phyloP scores from a whole-genome alignment of 2,797 vertebrate genomes.

The Microcaecilia unicolor region DNA sequence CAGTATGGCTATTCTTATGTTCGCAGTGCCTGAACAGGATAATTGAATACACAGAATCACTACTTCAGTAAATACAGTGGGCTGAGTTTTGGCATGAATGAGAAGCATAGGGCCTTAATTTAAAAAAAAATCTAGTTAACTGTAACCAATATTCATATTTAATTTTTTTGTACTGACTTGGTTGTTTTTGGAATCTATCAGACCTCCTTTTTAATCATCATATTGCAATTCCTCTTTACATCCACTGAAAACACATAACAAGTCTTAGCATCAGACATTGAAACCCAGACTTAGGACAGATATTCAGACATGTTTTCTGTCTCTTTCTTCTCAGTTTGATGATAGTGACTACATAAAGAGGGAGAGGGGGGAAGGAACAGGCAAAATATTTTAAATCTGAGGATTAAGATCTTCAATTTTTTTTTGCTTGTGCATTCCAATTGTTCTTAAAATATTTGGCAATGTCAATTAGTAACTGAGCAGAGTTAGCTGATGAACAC shows the following conservation, averaged over 20 bases:
- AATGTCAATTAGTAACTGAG: slow-evolving; percentile 99
- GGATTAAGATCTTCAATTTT: slow-evolving; percentile 93
- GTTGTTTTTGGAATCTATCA: slow-evolving; percentile 42
- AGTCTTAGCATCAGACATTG: slow-evolving; percentile 67
- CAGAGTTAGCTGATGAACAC: slow-evolving; percentile 99
- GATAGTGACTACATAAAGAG: slow-evolving; percentile 58
- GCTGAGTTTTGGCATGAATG: slow-evolving; percentile 59
- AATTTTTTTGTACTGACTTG: slow-evolving; percentile 37
- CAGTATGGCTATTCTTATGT: too few species aligned
- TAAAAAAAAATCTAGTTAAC: slow-evolving; percentile 50
- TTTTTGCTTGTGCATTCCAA: slow-evolving; percentile 91
- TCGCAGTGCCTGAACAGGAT: slow-evolving; percentile 79
- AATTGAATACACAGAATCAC: slow-evolving; percentile 88
- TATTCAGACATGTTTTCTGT: slow-evolving; percentile 66
- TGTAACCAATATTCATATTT: slow-evolving; percentile 30
- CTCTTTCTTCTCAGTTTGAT: slow-evolving; percentile 17
- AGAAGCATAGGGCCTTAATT: too few species aligned
- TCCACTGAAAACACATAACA: slow-evolving; percentile 72
- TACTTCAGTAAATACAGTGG: slow-evolving; percentile 85
- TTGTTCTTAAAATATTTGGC: slow-evolving; percentile 99
- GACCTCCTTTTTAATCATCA: slow-evolving; percentile 42
- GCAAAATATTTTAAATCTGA: slow-evolving; percentile 71
- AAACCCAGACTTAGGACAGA: slow-evolving; percentile 67
- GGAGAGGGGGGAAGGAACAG: neutral
- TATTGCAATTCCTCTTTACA: slow-evolving; percentile 51